Percentiles rank a stretch among this genome's conserved stretches.
These are phyloP conservation scores for Amazona vittata DNA, from an alignment of 2,113 vertebrate species.

Conservation along the genomic window DNA sequence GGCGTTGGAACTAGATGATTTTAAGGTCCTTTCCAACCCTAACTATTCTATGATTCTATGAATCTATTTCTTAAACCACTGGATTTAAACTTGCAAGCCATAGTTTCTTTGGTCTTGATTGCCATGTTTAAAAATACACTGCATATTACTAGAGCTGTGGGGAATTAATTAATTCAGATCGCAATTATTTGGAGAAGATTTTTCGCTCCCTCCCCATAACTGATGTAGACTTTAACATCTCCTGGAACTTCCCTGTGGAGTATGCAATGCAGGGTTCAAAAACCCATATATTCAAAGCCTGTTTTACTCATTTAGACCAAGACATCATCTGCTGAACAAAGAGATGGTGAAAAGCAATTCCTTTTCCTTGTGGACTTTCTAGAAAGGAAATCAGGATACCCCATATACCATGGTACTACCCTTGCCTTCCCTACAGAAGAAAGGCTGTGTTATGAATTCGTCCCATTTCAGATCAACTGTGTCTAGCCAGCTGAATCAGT, in stretches of 20 bases:
- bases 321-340: neutral
- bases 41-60: no score
- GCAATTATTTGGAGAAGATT: neutral
- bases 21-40: no score
- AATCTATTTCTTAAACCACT: neutral
- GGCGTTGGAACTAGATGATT: no score
- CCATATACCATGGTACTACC: fast-evolving
- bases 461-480: no score
- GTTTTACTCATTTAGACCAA: neutral
- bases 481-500: neutral
- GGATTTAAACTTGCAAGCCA: neutral
- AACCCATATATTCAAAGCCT: neutral
- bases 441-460: neutral
- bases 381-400: neutral
- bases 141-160: neutral
- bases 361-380: neutral
- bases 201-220: neutral
- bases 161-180: slow-evolving; percentile 3
- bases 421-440: neutral
- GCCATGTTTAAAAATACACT: neutral
- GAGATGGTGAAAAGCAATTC: neutral
- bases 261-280: neutral
- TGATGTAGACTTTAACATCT: neutral
- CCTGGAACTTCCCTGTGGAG: neutral
- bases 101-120: neutral